These are phyloP conservation scores for Varanus salvator DNA, from an alignment of 2,113 vertebrate species.

Conservation along the genomic window DNA sequence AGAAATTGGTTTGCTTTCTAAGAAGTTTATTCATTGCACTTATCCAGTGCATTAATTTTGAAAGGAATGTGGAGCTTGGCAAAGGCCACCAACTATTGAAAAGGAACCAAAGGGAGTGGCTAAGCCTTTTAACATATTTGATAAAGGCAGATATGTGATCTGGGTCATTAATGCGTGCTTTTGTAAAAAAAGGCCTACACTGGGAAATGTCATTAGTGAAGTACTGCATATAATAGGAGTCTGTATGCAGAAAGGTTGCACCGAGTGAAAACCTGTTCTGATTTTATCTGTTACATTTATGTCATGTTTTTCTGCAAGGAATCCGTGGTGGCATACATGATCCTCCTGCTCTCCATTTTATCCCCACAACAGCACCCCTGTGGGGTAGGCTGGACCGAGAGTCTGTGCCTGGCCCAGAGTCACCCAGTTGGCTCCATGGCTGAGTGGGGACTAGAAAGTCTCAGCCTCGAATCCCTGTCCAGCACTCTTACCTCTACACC, in stretches of 20 bases:
- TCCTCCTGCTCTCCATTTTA: too few relatives aligned
- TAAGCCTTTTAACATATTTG: accelerated
- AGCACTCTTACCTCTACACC: too few relatives aligned
- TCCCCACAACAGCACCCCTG: too few relatives aligned
- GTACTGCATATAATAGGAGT: constrained; percentile 3
- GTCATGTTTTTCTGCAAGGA: too few relatives aligned
- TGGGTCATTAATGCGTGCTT: background rate
- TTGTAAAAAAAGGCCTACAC: background rate
- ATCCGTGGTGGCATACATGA: too few relatives aligned
- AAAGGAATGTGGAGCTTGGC: background rate
- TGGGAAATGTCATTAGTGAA: background rate
- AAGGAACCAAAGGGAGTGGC: background rate
- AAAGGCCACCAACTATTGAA: background rate
- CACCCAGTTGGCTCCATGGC: too few relatives aligned
- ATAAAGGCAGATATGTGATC: background rate
- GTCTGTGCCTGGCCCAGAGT: too few relatives aligned
- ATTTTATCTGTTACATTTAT: too few relatives aligned
- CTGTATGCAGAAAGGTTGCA: accelerated
- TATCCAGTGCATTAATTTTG: background rate
- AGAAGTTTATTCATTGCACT: background rate
- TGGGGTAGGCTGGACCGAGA: too few relatives aligned
- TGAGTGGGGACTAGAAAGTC: too few relatives aligned
- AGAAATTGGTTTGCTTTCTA: constrained; percentile 32
- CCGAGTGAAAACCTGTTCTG: background rate
- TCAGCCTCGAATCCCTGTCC: too few relatives aligned